Base-by-base conservation (phyloP, 2,797 vertebrate genomes). In the Hybognathus amarus region DNA sequence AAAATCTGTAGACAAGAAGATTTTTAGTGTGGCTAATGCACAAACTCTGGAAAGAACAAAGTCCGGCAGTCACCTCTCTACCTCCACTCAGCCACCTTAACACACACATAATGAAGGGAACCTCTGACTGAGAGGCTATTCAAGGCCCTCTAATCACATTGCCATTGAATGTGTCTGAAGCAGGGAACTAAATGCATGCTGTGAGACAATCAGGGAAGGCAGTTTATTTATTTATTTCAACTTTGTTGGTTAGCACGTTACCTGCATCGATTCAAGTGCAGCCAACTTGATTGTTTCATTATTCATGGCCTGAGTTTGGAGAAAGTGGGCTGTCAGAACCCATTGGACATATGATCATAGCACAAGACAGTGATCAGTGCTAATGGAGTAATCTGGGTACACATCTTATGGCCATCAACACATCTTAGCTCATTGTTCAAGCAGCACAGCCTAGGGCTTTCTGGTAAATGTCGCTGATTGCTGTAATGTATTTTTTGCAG, bases 111-210 rank as follows among this genome's bases (percentile, higher is more conserved):
- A 85, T 85, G 75, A 74, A 79, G 80, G 68, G 22, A 83, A 50
- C 75, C 75, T 74, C 75, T 27, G 36, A 40, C 70, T 54, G 85
- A 71, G 75, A 83, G 70, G 85, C 75, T 83, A 83, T 85, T 85
- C 85, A 40, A 56, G 61, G 89, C 89, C 88, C 87, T 89, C 85
- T 93, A 92, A 94, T 94, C 92, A 92, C 90, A 93, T 94, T 91
- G 90, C 85, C 90, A 93, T 92, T 92, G 90, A 93, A 91, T 91
- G 90, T 89, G 90, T 79, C 88, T 84, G 87, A 91, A 91, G 91
- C 90, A 90, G 87, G 87, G 27, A 50, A 54, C 80, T 85, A 68
- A 85, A 74, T 56, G 68, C 84, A 56, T 59, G 24, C 68, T 78
- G 75, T 63, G 68, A 67, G 47, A 68, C 66, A 50, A 63, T 78